Conservation (phyloP, 2,797 vertebrate species). For the Enteromius fasciolatus region DNA sequence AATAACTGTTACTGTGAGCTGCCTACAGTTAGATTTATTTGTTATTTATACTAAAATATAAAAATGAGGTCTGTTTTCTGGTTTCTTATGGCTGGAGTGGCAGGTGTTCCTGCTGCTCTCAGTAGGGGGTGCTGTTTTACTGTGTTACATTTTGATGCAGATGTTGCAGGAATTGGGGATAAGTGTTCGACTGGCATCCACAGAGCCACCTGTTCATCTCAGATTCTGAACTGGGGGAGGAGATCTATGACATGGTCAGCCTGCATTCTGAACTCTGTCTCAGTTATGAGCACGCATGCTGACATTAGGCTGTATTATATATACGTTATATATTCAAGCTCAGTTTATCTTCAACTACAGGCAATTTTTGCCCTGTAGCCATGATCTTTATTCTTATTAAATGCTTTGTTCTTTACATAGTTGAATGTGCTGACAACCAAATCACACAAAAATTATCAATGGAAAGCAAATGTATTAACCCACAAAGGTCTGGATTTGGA, state of each 20-base stretch:
- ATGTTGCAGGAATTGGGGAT: not conserved
- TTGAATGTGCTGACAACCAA: too few relatives aligned
- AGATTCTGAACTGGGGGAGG: constrained; percentile 22
- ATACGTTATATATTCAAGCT: not conserved
- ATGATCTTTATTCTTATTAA: too few relatives aligned
- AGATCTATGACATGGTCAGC: not conserved
- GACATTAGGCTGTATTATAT: not conserved
- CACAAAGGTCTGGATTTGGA: too few relatives aligned
- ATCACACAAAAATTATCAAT: too few relatives aligned
- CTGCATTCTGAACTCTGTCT: not conserved
- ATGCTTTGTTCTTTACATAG: too few relatives aligned
- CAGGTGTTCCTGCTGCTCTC: constrained; percentile 8
- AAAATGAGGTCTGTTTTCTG: not conserved
- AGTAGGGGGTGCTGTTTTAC: constrained; percentile 40
- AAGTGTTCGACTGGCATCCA: not conserved
- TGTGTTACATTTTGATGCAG: constrained; percentile 12
- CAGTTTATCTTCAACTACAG: not conserved
- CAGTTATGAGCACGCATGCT: not conserved
- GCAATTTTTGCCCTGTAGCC: not conserved
- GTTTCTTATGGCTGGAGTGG: not conserved
- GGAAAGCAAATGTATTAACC: too few relatives aligned
- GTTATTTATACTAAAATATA: not conserved
- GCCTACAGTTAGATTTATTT: not conserved
- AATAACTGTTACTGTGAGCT: not conserved
- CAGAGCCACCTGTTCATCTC: constrained; percentile 36